Percentiles rank a stretch among this genome's conserved stretches.
Evolutionary conservation across 2,113 vertebrate species (phyloP).

Genomic region (Toxotes jaculatrix): DNA sequence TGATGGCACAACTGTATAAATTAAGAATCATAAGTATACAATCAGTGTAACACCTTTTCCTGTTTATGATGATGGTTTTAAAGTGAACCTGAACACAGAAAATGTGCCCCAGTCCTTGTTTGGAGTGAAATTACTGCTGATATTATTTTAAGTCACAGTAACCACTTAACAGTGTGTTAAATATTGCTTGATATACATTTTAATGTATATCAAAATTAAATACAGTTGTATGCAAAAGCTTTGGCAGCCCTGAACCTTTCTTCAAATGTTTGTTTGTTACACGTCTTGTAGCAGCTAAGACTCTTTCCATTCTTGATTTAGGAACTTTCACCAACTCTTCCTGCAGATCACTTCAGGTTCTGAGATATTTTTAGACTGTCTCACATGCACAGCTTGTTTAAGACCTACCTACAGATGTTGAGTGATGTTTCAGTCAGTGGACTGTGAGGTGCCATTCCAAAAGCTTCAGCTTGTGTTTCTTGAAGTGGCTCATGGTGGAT

Average conservation of each 20-base stretch:
- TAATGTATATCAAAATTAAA: not conserved
- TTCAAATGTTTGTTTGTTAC: not conserved
- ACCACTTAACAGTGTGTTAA: not conserved
- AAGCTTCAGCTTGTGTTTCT: conserved; percentile 12
- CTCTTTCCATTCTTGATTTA: not conserved
- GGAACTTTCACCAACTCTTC: not conserved
- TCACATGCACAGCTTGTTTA: not conserved
- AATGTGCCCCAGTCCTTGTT: no score
- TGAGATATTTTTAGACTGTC: not conserved
- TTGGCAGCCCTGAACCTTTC: no score
- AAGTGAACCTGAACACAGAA: no score
- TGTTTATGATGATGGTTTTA: no score
- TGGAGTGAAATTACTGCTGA: no score
- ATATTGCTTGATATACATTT: not conserved
- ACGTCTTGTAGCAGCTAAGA: not conserved
- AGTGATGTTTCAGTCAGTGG: not conserved
- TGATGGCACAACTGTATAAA: no score
- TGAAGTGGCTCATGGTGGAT: not conserved
- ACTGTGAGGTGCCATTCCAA: not conserved
- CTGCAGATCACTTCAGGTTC: not conserved
- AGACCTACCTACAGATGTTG: not conserved
- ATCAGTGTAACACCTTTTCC: no score
- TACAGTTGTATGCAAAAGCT: not conserved
- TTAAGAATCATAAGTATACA: no score
- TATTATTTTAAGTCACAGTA: no score